Conservation (phyloP, 30 jellyfish, hydroid and myxozoan genomes). For the Aurelia coerulea region DNA sequence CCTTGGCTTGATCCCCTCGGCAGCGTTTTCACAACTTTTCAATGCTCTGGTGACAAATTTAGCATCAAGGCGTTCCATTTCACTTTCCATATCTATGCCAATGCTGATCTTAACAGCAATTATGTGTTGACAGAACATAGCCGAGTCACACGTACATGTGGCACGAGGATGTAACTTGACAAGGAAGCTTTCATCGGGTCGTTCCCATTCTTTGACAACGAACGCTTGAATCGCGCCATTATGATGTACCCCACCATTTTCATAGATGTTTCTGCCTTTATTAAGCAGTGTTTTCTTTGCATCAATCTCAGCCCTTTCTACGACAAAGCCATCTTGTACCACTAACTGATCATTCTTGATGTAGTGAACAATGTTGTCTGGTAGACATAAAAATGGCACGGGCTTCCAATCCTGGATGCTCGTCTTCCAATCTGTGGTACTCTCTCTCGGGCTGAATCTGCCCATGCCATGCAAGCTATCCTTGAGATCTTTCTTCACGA, state of each 20-base stretch:
- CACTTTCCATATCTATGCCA: slow-evolving; percentile 89
- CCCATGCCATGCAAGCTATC: slow-evolving; percentile 76
- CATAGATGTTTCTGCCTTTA: slow-evolving; percentile 64
- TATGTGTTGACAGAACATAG: slow-evolving; percentile 85
- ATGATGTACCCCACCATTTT: slow-evolving; percentile 67
- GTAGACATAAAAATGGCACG: slow-evolving; percentile 76
- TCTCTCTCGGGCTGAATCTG: slow-evolving; percentile 66
- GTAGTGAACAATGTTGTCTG: slow-evolving; percentile 76
- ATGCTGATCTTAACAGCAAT: slow-evolving; percentile 90
- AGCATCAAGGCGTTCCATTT: slow-evolving; percentile 64
- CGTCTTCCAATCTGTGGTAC: slow-evolving; percentile 55
- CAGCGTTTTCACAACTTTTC: slow-evolving; percentile 67
- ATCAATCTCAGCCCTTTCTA: slow-evolving; percentile 71
- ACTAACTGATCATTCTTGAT: slow-evolving; percentile 71
- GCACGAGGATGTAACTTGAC: slow-evolving; percentile 86
- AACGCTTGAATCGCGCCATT: slow-evolving; percentile 60
- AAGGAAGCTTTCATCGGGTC: slow-evolving; percentile 40
- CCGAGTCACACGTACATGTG: slow-evolving; percentile 82
- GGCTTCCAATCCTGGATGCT: slow-evolving; percentile 53
- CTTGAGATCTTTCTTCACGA: slow-evolving; percentile 66
- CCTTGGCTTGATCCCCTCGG: slow-evolving; percentile 61
- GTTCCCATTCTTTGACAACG: slow-evolving; percentile 60
- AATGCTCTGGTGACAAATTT: slow-evolving; percentile 69
- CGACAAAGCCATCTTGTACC: slow-evolving; percentile 68
- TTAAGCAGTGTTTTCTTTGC: slow-evolving; percentile 45